phyloP scores from a whole-genome alignment of 2,797 vertebrate species.

The Poeciliopsis infans region DNA sequence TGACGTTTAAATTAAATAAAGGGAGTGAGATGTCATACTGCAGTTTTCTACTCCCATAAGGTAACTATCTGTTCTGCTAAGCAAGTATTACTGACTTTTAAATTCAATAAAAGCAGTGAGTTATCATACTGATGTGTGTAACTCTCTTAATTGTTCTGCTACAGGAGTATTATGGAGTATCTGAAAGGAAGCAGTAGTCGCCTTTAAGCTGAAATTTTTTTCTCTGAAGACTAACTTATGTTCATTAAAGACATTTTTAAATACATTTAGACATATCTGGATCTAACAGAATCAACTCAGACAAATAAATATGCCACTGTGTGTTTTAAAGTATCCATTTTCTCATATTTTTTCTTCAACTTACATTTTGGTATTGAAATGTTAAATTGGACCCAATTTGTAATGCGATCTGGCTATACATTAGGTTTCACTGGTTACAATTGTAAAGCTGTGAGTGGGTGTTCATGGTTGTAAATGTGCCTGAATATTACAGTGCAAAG shows the following conservation, averaged over 20 bases:
- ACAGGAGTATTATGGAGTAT: slow-evolving; percentile 43
- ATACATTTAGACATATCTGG: slow-evolving; percentile 28
- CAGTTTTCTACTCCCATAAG: slow-evolving; percentile 31
- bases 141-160: slow-evolving; percentile 35
- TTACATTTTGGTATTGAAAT: neutral
- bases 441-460: neutral
- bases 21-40: slow-evolving; percentile 32
- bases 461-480: neutral
- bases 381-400: neutral
- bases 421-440: neutral
- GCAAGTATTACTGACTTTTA: slow-evolving; percentile 35
- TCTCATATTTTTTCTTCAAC: too few relatives aligned
- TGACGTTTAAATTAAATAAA: slow-evolving; percentile 50
- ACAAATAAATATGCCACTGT: slow-evolving; percentile 42
- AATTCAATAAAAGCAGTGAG: slow-evolving; percentile 40
- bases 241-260: slow-evolving; percentile 65
- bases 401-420: neutral
- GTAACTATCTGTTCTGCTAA: slow-evolving; percentile 34
- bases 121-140: slow-evolving; percentile 32
- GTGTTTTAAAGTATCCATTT: neutral
- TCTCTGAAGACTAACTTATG: slow-evolving; percentile 38
- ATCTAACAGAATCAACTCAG: slow-evolving; percentile 25
- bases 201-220: slow-evolving; percentile 47
- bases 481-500: slow-evolving; percentile 12
- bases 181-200: slow-evolving; percentile 46